Evolutionary conservation across 2,113 vertebrate species (phyloP).

Genomic region (Tachysurus vachellii): DNA sequence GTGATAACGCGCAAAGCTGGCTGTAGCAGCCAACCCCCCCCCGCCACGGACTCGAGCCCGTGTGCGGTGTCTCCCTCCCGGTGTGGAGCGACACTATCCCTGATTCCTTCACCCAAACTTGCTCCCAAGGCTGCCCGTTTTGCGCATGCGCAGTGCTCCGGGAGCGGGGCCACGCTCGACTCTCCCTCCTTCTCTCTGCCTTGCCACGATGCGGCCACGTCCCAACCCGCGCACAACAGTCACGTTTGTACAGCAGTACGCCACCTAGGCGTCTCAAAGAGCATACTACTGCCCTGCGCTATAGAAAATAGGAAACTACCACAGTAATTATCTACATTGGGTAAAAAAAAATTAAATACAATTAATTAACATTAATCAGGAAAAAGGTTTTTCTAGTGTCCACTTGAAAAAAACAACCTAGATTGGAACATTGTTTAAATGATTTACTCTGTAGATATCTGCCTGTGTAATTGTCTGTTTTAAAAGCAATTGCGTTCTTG

Average conservation of each 20-base stretch:
- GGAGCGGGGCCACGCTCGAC: background rate
- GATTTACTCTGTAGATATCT: too few species aligned
- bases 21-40: slow-evolving; percentile 63
- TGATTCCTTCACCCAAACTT: slow-evolving; percentile 8
- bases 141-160: slow-evolving; percentile 21
- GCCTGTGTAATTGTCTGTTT: too few species aligned
- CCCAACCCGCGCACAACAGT: background rate
- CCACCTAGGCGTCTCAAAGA: background rate
- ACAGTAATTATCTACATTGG: too few species aligned
- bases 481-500: too few species aligned
- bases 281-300: background rate
- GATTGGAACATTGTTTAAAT: too few species aligned
- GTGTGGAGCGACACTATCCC: slow-evolving; percentile 17
- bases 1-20: slow-evolving; percentile 60
- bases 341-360: too few species aligned
- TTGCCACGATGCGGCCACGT: slow-evolving; percentile 24
- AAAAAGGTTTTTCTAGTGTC: too few species aligned
- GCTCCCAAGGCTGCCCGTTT: background rate
- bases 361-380: too few species aligned
- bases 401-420: too few species aligned
- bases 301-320: too few species aligned
- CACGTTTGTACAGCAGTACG: background rate
- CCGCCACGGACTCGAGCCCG: slow-evolving; percentile 71
- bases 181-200: background rate
- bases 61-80: slow-evolving; percentile 58